Base-by-base conservation (phyloP, 2,797 vertebrate genomes). In the Galago senegalensis region DNA sequence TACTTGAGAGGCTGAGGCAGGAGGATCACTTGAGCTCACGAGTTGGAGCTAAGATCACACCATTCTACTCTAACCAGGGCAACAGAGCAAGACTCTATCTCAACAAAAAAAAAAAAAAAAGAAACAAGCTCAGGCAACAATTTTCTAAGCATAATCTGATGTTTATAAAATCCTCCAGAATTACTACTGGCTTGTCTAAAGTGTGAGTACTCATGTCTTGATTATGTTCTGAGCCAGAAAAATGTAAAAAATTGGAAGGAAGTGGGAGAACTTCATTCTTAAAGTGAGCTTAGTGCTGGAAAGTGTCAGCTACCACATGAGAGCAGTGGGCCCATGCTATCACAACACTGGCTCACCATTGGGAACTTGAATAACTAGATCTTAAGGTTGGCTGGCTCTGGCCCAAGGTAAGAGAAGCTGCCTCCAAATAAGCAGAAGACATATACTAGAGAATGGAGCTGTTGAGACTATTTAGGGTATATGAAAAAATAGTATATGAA, bases 91-190 rank as follows among this genome's bases (percentile, higher is more conserved):
- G 3, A n/a, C 65, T 31, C 16, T 67, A 3, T n/a, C 63, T 67
- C 31, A 31, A 67, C 31, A 65, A 65, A 65, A 65, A 58, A 63
- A 29, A 65, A 53, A 53, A 83, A 73, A 67, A 56, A 46, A n/a
- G 73, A 84, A 18, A 14, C 67, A 49, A 70, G 49, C 25, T 16
- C 23, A 58, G 17, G 53, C 53, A 93, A 67, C 31, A 12, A 85
- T 76, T 88, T 72, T 86, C 87, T 56, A 85, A 87, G 79, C 27
- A 58, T 63, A 29, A 87, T 5, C 43, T 60, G n/a, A 95, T 23
- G 34, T 53, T 69, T 69, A 29, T 12, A 31, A 81, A 89, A 89
- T 84, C 7, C 34, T 86, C 34, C 18, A 83, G 18, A 94, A 70
- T 76, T 60, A 21, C 2, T 60, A 21, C 2, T 61, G 3, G 17